Base-by-base conservation (phyloP, 92 coral and sea anemone species). In the Blastomussa wellsi region DNA sequence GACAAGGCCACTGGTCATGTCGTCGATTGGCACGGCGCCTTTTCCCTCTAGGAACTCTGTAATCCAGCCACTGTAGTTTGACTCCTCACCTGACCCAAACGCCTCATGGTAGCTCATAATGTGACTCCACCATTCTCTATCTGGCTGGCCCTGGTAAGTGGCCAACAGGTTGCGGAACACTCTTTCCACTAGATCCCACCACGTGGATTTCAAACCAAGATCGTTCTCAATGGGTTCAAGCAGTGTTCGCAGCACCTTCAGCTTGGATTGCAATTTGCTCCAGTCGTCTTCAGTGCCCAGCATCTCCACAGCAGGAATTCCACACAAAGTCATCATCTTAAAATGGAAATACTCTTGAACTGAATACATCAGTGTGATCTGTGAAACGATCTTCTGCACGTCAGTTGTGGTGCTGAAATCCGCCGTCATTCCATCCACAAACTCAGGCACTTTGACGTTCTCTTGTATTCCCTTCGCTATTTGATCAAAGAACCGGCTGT, bases 401-500 rank as follows among this genome's bases (percentile, higher is more conserved):
- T 91, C 57, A 3, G 93, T 84, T 8, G 95, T 86, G 29, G 77
- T 70, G n/a, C 91, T 76, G 74, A 92, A 92, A 76, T 92, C 90
- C 14, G 95, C 90, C n/a, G 93, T 90, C 84, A 92, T 83, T 38
- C 86, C 87, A 67, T 87, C 90, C 51, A 92, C 95, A 74, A 90
- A 92, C 37, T 87, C 89, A 6, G 95, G 95, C 38, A 92, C 90
- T 57, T 90, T 90, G 36, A 92, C 76, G 47, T 88, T 92, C 59
- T 59, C 78, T 66, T 83, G 44, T 13, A 93, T 81, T 72, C 69
- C n/a, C 70, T 74, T 87, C 29, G 93, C 71, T 84, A 90, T 87
- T 77, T 81, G 88, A 51, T 93, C 88, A 47, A 93, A 93, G 84
- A 90, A 90, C 69, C 80, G 80, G 57, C 77, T 70, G 79, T 93